A percentile compares a stretch with the other conserved stretches of the same genome.
Evolutionary conservation across 2,797 vertebrate species (phyloP).

Genomic region (Sebastes ruberrimus): DNA sequence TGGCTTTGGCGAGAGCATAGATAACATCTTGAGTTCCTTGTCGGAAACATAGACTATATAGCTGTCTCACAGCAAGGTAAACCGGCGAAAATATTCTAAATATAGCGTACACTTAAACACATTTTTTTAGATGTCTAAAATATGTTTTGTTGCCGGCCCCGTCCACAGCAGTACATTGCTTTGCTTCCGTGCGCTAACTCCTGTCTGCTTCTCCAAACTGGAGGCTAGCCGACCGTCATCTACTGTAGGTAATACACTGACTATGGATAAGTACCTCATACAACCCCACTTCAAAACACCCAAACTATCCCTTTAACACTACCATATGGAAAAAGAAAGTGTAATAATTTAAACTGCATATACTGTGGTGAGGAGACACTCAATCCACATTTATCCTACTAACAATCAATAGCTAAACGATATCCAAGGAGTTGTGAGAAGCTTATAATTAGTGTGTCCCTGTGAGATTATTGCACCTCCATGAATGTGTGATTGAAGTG

Average conservation of each 20-base stretch:
- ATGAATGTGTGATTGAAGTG: constrained; percentile 29
- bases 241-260: too few species aligned
- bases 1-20: background rate
- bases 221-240: too few species aligned
- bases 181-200: background rate
- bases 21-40: background rate
- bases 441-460: constrained; percentile 20
- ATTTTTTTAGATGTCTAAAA: background rate
- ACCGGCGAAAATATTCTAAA: background rate
- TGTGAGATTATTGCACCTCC: constrained; percentile 24
- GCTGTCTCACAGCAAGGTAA: background rate
- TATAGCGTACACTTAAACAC: background rate
- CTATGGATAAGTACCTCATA: background rate
- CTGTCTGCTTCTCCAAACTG: background rate
- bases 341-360: background rate
- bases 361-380: background rate
- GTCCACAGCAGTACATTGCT: background rate
- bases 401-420: background rate
- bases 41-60: background rate
- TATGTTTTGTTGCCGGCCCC: background rate
- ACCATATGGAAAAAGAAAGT: background rate
- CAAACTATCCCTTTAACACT: background rate
- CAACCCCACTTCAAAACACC: background rate
- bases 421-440: background rate
- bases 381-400: background rate